These are phyloP conservation scores for Orycteropus afer DNA, from an alignment of 2,113 vertebrate species.

Conservation along the genomic window DNA sequence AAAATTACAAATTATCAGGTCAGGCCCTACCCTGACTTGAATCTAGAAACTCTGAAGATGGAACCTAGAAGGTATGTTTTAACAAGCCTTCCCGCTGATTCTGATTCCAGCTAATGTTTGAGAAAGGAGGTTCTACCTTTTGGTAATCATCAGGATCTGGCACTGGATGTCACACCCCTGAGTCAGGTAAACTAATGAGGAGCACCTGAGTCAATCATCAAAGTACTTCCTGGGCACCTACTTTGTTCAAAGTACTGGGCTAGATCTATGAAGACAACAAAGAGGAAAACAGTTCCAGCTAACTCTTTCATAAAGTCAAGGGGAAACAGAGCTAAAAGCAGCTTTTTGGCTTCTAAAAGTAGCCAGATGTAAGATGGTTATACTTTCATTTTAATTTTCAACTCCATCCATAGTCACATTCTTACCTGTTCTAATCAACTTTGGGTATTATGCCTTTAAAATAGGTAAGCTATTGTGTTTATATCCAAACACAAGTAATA, in stretches of 20 bases:
- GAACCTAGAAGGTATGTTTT: neutral
- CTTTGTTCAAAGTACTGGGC: neutral
- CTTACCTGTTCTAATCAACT: neutral
- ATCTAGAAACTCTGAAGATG: neutral
- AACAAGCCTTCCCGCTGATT: neutral
- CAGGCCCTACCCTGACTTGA: neutral
- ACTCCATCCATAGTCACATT: neutral
- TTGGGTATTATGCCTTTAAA: neutral
- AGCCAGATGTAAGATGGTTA: neutral
- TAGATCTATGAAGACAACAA: neutral
- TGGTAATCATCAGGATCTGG: neutral
- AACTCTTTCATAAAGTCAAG: neutral
- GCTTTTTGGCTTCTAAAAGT: neutral
- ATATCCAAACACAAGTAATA: constrained; percentile 12
- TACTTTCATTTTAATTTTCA: neutral
- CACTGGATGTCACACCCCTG: neutral
- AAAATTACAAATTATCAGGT: neutral
- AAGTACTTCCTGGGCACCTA: neutral
- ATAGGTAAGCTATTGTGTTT: neutral
- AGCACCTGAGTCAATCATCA: neutral
- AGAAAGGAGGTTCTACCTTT: neutral
- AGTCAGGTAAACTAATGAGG: neutral
- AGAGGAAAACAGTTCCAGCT: neutral
- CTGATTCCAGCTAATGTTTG: neutral
- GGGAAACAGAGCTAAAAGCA: neutral